Evolutionary conservation across 2,113 vertebrate species (phyloP).

Genomic region (Propithecus coquereli): DNA sequence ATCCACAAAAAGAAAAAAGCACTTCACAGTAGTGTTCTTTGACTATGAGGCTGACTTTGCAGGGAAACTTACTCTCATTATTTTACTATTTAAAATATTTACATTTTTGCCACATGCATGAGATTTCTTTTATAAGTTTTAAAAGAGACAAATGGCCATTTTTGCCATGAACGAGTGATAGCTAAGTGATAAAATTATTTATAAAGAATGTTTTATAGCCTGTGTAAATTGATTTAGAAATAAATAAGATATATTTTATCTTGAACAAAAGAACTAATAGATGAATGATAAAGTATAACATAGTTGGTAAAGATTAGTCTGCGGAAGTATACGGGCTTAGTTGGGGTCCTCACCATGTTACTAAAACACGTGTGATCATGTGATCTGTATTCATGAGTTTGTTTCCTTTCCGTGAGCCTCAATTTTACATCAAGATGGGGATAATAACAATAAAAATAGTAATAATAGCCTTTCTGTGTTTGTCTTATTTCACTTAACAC

Average conservation of each 20-base stretch:
- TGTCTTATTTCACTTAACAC: too few species aligned
- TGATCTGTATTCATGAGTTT: neutral
- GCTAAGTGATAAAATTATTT: neutral
- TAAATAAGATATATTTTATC: neutral
- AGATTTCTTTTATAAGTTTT: neutral
- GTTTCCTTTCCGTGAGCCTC: neutral
- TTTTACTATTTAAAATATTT: neutral
- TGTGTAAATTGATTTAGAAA: neutral
- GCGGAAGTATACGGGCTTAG: too few species aligned
- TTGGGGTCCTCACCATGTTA: accelerated
- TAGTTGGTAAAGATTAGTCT: neutral
- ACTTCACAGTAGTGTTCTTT: neutral
- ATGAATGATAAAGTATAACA: neutral
- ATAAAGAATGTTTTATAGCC: neutral
- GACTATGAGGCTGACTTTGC: neutral
- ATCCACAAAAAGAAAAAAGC: neutral
- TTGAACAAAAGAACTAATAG: neutral
- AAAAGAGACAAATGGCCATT: neutral
- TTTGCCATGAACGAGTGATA: neutral
- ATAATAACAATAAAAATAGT: neutral
- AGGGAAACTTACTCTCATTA: neutral
- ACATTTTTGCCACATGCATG: neutral
- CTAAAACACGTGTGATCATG: neutral
- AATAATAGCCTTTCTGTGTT: too few species aligned
- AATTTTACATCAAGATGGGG: neutral